Conservation (phyloP, 2,113 vertebrate species). For the Lepidothrix coronata region DNA sequence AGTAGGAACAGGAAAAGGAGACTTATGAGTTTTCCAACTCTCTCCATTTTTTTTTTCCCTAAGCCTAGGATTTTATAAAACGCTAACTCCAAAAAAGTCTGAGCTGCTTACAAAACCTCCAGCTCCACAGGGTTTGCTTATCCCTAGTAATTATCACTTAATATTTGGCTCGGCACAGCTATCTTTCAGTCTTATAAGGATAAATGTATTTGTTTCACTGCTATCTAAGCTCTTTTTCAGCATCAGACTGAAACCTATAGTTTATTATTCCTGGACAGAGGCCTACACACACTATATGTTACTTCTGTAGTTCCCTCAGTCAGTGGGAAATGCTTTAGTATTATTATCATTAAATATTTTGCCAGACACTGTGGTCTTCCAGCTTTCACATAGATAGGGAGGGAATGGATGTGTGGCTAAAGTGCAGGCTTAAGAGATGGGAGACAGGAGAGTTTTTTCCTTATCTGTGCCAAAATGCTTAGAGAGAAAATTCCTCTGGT, state of each 20-base stretch:
- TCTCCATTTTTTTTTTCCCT: not conserved
- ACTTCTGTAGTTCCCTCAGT: constrained; percentile 43
- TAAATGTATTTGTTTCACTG: constrained; percentile 67
- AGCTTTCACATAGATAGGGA: constrained; percentile 39
- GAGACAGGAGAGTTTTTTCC: not conserved
- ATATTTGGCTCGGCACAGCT: constrained; percentile 59
- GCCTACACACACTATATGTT: constrained; percentile 55
- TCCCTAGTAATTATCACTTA: constrained; percentile 69
- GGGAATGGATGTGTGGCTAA: constrained; percentile 17
- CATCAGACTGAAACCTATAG: constrained; percentile 37
- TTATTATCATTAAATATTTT: constrained; percentile 65
- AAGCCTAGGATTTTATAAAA: constrained; percentile 41
- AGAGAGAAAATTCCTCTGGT: constrained; percentile 17
- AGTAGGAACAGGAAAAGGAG: not conserved
- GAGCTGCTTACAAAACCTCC: constrained; percentile 57
- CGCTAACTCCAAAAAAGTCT: constrained; percentile 26
- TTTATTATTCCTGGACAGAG: constrained; percentile 67
- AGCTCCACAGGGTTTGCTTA: constrained; percentile 59
- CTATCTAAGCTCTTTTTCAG: constrained; percentile 57
- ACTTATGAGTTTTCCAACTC: not conserved
- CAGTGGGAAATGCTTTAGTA: constrained; percentile 63
- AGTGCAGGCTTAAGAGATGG: constrained; percentile 26
- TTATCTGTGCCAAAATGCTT: constrained; percentile 35
- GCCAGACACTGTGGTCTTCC: constrained; percentile 30
- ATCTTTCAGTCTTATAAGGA: constrained; percentile 60